A percentile compares a stretch with the other conserved stretches of the same genome.
Evolutionary conservation across 2,888 invertebrate species (phyloP).

Genomic region (Drosophila mettleri): DNA sequence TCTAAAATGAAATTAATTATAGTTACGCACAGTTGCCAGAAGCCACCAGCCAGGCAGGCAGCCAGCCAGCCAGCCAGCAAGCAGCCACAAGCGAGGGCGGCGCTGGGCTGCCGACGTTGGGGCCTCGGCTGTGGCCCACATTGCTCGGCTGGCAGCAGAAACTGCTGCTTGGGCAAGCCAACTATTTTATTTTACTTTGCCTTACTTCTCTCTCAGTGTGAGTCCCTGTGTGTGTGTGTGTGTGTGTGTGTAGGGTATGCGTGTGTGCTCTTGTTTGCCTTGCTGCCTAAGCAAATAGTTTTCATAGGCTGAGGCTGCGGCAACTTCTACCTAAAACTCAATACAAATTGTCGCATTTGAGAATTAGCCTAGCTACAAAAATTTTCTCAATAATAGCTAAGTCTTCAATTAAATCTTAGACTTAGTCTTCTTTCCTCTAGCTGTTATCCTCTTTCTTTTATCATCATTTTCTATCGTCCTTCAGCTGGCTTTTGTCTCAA

Average conservation of each 20-base stretch:
- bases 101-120: not conserved
- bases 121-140: slow-evolving; percentile 9
- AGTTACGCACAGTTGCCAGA: slow-evolving; percentile 74
- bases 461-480: not conserved
- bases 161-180: slow-evolving; percentile 33
- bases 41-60: slow-evolving; percentile 16
- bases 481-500: too few species aligned
- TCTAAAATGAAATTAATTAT: slow-evolving; percentile 80
- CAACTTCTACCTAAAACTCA: not conserved
- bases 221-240: too few species aligned
- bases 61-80: not conserved
- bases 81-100: not conserved
- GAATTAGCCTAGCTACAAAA: not conserved
- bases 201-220: not conserved
- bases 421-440: not conserved
- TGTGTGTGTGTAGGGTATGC: not conserved
- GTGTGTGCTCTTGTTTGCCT: not conserved
- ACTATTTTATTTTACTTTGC: slow-evolving; percentile 20
- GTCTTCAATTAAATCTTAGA: not conserved
- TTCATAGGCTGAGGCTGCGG: not conserved
- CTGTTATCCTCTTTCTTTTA: not conserved
- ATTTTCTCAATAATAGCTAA: too few species aligned
- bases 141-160: slow-evolving; percentile 12
- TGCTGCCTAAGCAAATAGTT: slow-evolving; percentile 7
- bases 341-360: not conserved